Evolutionary conservation across 1,140 invertebrate genomes (phyloP).

Genomic region (Streblospio benedicti): DNA sequence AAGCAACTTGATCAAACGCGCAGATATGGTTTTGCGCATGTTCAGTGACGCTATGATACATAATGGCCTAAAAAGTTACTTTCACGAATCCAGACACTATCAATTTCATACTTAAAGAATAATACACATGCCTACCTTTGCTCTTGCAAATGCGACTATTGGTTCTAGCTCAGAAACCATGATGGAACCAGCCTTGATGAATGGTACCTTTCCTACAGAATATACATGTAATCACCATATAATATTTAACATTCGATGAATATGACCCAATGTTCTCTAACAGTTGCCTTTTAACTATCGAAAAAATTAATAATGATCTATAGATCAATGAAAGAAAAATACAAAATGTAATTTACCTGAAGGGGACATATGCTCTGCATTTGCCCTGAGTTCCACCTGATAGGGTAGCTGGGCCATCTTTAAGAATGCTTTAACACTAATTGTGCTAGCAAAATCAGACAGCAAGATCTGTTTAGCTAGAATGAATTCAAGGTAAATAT

Average conservation of each 20-base stretch:
- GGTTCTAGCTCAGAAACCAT: constrained; percentile 82
- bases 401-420: constrained; percentile 83
- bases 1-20: constrained; percentile 61
- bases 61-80: too few species aligned
- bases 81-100: too few species aligned
- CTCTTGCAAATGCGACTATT: constrained; percentile 77
- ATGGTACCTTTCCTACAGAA: constrained; percentile 67
- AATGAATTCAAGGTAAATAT: constrained; percentile 22
- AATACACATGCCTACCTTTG: constrained; percentile 55
- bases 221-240: too few species aligned
- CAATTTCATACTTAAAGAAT: too few species aligned
- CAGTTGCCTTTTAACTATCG: too few species aligned
- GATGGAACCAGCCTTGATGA: constrained; percentile 79
- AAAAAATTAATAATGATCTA: too few species aligned
- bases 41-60: too few species aligned
- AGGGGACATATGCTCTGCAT: constrained; percentile 94
- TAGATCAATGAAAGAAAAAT: too few species aligned
- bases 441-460: constrained; percentile 80
- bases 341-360: constrained; percentile 53
- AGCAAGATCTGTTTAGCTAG: constrained; percentile 78
- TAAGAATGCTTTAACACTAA: constrained; percentile 83
- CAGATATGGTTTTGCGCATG: constrained; percentile 65
- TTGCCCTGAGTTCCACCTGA: constrained; percentile 60
- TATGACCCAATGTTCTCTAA: too few species aligned
- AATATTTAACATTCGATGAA: too few species aligned